Evolutionary conservation across 2,888 invertebrate genomes (phyloP).

Genomic region (Melanchra persicariae): DNA sequence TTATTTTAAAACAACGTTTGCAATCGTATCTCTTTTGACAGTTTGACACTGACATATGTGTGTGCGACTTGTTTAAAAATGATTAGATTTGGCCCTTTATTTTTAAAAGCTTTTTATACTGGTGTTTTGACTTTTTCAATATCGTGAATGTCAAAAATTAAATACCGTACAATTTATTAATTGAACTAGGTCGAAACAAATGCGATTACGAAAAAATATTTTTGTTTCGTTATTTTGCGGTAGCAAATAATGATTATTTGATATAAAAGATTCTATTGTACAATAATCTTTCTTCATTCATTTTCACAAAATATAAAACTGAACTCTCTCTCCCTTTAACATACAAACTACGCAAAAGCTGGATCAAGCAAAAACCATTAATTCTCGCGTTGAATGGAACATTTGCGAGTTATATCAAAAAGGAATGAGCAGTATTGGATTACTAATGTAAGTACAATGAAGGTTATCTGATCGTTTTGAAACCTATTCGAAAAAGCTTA

Average conservation of each 20-base stretch:
- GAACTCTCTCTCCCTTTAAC: neutral
- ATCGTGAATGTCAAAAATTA: neutral
- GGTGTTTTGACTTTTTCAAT: neutral
- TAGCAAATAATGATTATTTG: neutral
- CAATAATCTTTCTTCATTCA: neutral
- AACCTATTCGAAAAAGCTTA: neutral
- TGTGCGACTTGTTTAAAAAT: no score
- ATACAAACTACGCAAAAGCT: conserved; percentile 13
- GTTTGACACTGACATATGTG: no score
- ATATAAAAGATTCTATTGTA: neutral
- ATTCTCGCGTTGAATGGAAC: conserved; percentile 43
- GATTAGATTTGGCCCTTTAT: no score
- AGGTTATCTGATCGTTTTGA: conserved; percentile 7
- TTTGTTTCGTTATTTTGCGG: neutral
- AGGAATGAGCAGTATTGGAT: conserved; percentile 22
- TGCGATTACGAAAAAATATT: neutral
- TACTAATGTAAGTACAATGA: conserved; percentile 5
- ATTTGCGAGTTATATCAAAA: conserved; percentile 27
- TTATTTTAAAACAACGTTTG: no score
- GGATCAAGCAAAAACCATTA: conserved; percentile 50
- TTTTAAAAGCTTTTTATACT: neutral
- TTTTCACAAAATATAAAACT: conserved; percentile 5
- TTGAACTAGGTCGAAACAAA: neutral
- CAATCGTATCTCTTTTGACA: no score
- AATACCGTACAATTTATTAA: neutral